Base-by-base conservation (phyloP, 1,140 invertebrate species). In the Bombus pyrosoma region DNA sequence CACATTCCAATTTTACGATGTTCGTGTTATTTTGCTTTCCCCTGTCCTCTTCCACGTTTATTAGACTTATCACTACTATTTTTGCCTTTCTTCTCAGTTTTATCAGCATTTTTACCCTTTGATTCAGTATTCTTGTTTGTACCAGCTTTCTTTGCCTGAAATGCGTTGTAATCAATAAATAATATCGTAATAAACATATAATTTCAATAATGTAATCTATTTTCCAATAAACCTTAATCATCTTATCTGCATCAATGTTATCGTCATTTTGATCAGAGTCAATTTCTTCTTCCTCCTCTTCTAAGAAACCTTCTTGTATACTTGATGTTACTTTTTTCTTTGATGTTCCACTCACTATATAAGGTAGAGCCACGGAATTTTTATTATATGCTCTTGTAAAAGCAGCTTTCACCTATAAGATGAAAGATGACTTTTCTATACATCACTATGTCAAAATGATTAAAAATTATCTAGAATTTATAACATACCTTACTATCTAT, bases 301-400 rank as follows among this genome's bases (percentile, higher is more conserved):
- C 94, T 12, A 93, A 87, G 10, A 95, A 92, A 69, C 94, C 96
- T 10, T 95, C 95, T 34, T 92, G 94, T 32, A 90, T 92, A 28
- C 84, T 91, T 6, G 87, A 93, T 0, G 91, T 94, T 3, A 93
- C 93, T 86, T 95, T 95, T 89, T 96, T 97, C 90, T 96, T 96
- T 90, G 96, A 97, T 85, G 95, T 94, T 57, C 95, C 94, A 62
- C 96, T 96, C 32, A 96, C 96, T 10, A 96, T 95, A 92, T 98
- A 98, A 4, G 98, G 97, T 25, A 89, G 5, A 72, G 97, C 94
- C 43, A 96, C 94, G 1, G 96, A 95, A 86, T 97, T 97, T 93
- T 99, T 99, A 93, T 99, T 99, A 93, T 99, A 99, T 1, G 97
- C 95, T 69, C 98, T 96, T 0, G 99, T 99, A 93, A 99, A 97